A percentile compares a stretch with the other conserved stretches of the same genome.
Conservation (phyloP, 2,888 invertebrate genomes). For the Itoplectis maculator region DNA sequence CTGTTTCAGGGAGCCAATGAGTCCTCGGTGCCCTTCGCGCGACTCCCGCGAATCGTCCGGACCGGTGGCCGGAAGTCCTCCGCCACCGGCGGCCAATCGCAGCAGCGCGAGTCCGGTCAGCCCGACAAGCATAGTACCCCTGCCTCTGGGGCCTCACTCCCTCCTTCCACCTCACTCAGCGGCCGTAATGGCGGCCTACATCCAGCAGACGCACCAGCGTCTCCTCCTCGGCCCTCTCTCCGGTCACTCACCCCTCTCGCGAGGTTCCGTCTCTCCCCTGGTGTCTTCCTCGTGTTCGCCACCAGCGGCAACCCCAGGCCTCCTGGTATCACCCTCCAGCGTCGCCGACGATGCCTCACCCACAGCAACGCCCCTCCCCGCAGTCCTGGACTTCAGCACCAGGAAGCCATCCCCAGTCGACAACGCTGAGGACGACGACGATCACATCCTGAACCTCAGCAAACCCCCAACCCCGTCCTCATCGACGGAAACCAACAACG, state of each 20-base stretch:
- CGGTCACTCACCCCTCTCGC: slow-evolving; percentile 87
- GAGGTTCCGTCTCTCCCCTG: slow-evolving; percentile 89
- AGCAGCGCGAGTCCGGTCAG: slow-evolving; percentile 87
- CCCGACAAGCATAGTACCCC: slow-evolving; percentile 88
- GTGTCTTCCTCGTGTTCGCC: slow-evolving; percentile 90
- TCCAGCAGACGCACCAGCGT: slow-evolving; percentile 90
- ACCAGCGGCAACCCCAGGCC: slow-evolving; percentile 85
- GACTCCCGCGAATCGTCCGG: slow-evolving; percentile 89
- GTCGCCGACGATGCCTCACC: slow-evolving; percentile 85
- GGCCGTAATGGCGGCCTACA: slow-evolving; percentile 91
- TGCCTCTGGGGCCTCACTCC: slow-evolving; percentile 88
- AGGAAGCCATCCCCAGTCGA: slow-evolving; percentile 87
- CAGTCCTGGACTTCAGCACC: slow-evolving; percentile 93
- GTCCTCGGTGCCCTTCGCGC: slow-evolving; percentile 93
- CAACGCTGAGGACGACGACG: slow-evolving; percentile 86
- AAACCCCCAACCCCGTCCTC: slow-evolving; percentile 88
- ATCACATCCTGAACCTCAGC: slow-evolving; percentile 90
- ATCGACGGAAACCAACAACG: slow-evolving; percentile 86
- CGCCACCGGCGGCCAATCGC: slow-evolving; percentile 85
- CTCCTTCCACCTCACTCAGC: slow-evolving; percentile 92
- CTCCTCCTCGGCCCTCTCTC: slow-evolving; percentile 90
- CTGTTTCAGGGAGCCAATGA: slow-evolving; percentile 90
- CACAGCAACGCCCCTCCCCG: slow-evolving; percentile 83
- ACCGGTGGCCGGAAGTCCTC: slow-evolving; percentile 90
- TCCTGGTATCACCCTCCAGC: slow-evolving; percentile 86